A percentile compares a stretch with the other conserved stretches of the same genome.
Evolutionary conservation across 2,888 invertebrate species (phyloP).

Genomic region (Chrysodeixis includens): DNA sequence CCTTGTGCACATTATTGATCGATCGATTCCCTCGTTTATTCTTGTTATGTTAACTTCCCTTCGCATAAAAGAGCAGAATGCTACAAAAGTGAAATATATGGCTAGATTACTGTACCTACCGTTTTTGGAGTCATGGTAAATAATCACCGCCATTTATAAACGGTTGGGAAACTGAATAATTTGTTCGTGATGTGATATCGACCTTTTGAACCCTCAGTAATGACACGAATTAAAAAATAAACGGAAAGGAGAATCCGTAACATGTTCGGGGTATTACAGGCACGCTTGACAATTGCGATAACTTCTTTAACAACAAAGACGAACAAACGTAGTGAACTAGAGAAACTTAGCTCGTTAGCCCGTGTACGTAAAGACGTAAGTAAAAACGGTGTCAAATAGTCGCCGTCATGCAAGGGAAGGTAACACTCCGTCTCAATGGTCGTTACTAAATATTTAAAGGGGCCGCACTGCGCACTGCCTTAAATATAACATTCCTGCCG

Average conservation of each 20-base stretch:
- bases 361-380: conserved; percentile 22
- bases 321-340: conserved; percentile 25
- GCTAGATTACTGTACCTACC: neutral
- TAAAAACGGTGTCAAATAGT: conserved; percentile 60
- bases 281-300: neutral
- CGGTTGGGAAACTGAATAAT: neutral
- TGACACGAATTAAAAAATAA: neutral
- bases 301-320: neutral
- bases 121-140: neutral
- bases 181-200: neutral
- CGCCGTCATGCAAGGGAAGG: conserved; percentile 61
- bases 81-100: neutral
- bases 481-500: conserved; percentile 83
- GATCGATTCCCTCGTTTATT: neutral
- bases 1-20: neutral
- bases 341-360: conserved; percentile 32
- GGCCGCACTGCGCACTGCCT: conserved; percentile 80
- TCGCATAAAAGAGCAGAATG: neutral
- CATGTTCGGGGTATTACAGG: neutral
- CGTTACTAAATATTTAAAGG: conserved; percentile 82
- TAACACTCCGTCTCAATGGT: conserved; percentile 75
- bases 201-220: neutral
- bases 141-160: conserved; percentile 1
- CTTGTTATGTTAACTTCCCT: neutral
- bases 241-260: neutral